Evolutionary conservation across 2,797 vertebrate species (phyloP), one percentile per base, ranked within the genome.

Genomic region (Manis pentadactyla): DNA sequence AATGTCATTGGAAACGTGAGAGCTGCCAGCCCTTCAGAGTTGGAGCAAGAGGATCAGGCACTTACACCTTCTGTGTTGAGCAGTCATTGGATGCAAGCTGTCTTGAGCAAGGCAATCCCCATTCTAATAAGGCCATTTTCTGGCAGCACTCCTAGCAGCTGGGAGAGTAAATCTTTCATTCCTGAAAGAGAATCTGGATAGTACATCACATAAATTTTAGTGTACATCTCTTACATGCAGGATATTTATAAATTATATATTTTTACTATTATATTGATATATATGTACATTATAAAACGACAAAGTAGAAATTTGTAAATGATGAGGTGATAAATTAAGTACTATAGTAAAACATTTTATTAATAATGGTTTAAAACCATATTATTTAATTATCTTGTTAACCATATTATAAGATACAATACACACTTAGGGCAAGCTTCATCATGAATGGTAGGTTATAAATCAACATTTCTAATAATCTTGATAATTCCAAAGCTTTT

Each of bases 321-420:
- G n/a, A 68, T 66, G 18, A 74, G 14, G 77, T 14, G 31, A 34
- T 79, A 71, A 94, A 74, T 73, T 90, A 61, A 89, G 57, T 3
- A 55, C 37, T 55, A 25, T 29, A 68, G 63, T 86, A 82, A 69
- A 92, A 75, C 13, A 29, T 29, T 53, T 90, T 92, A 37, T 25
- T 85, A 96, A 69, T 74, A 74, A 89, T 68, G 61, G 31, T 93
- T 86, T 94, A 66, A 46, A 81, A 68, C 23, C 74, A 42, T 46
- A 46, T 46, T 46, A 46, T 46, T 46, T 11, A 46, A 46, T 46
- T 46, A 46, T 46, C 46, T 39, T 79, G 57, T 59, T 71, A 79
- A 75, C 55, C 79, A 57, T 79, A 25, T 13, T 55, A 64, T 31
- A 86, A 63, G 46, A 73, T 55, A 71, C 4, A 64, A 37, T n/a